phyloP scores from a whole-genome alignment of 2,113 vertebrate species.

The Vulpes lagopus region DNA sequence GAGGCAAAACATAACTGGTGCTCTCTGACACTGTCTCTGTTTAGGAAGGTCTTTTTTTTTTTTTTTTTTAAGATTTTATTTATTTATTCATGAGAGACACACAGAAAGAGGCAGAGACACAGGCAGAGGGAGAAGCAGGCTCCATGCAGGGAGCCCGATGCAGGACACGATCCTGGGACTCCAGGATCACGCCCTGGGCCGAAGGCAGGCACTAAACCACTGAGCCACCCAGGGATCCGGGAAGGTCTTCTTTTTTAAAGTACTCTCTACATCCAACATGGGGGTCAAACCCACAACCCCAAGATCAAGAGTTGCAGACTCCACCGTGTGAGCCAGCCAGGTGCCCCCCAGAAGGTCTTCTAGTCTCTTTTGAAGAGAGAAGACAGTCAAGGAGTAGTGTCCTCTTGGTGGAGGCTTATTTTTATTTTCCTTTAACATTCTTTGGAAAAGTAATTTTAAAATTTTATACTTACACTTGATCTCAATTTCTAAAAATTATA shows the following conservation, averaged over 20 bases:
- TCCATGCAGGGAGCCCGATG: too few relatives aligned
- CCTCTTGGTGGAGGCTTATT: not conserved
- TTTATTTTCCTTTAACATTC: slow-evolving; percentile 14
- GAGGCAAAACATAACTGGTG: not conserved
- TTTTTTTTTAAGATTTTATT: not conserved
- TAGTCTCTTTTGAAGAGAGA: not conserved
- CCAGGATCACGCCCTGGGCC: too few relatives aligned
- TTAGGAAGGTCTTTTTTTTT: not conserved
- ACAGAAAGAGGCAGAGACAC: too few relatives aligned
- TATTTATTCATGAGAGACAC: too few relatives aligned
- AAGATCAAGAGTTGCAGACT: not conserved
- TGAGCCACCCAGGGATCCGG: too few relatives aligned
- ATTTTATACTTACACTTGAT: not conserved
- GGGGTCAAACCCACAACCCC: not conserved
- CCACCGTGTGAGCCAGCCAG: not conserved
- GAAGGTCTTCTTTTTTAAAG: not conserved
- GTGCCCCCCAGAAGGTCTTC: not conserved
- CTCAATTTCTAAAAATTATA: not conserved
- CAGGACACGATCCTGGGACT: too few relatives aligned
- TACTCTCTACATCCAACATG: not conserved
- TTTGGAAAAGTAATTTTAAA: slow-evolving; percentile 27
- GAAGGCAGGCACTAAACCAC: too few relatives aligned
- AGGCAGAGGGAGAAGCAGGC: too few relatives aligned
- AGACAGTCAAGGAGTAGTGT: not conserved
- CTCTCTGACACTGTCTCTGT: not conserved